Evolutionary conservation across 2,888 invertebrate genomes (phyloP), one percentile per base, ranked within the genome.

Genomic region (Notodonta dromedarius): DNA sequence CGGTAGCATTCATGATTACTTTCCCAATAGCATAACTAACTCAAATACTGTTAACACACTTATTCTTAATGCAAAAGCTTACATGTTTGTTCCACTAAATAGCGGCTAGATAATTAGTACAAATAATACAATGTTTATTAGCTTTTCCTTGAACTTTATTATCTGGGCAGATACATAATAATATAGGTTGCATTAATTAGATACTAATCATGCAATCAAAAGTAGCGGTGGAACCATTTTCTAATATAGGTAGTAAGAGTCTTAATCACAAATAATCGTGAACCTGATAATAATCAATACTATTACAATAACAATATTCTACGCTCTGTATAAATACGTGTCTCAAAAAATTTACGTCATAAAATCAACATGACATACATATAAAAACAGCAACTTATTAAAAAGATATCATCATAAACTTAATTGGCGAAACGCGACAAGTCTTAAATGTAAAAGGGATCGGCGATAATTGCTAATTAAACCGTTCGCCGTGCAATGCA

Each of bases 391-490:
- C 8, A 50, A 4, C 16, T 9, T 16, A n/a, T 16, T 5, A 50
- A 50, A 5, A 50, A 24, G 24, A 50, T 16, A 50, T 50, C 50
- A 9, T 50, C 16, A 50, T 50, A 16, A 46, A 46, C 13, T 52
- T 52, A 52, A 52, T 24, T 52, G 32, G 52, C 52, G 52, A 32
- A 52, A 12, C 32, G 52, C 52, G 6, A 32, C 52, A 32, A 13
- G 32, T 11, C 9, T 52, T 32, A 6, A 32, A 52, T 32, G 52
- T 52, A 32, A 52, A 52, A 52, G 52, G 16, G 13, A 55, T 40
- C 55, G 40, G 63, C 63, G 44, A 61, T 71, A 70, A 74, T 73
- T 68, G 59, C 64, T 68, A 65, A 74, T 70, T 72, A 72, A 70
- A 66, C 51, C 59, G 57, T 24, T 58, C 44, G 51, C 48, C 52